Evolutionary conservation across 2,797 vertebrate genomes (phyloP).

Genomic region (Pelodytes ibericus): DNA sequence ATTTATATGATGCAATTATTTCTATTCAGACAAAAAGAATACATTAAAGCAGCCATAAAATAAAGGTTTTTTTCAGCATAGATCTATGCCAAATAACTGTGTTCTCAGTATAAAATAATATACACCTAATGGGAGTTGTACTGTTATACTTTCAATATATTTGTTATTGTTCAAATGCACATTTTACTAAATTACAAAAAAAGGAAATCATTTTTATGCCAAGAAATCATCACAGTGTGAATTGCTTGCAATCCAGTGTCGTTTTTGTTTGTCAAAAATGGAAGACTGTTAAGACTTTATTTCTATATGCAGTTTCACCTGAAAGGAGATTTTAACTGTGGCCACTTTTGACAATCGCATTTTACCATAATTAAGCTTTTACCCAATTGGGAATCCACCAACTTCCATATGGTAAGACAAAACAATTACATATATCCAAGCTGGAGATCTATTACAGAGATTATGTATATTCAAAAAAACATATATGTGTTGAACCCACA

Average conservation of each 20-base stretch:
- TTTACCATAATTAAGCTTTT: too few species aligned
- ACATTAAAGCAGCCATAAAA: constrained; percentile 56
- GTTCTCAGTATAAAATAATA: constrained; percentile 39
- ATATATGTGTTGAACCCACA: too few species aligned
- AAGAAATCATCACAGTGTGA: constrained; percentile 14
- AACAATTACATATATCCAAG: too few species aligned
- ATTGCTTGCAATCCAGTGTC: neutral
- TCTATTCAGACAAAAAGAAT: constrained; percentile 60
- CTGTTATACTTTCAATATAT: constrained; percentile 18
- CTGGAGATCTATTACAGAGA: too few species aligned
- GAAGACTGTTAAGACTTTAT: too few species aligned
- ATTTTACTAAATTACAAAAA: constrained; percentile 1
- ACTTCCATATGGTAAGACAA: too few species aligned
- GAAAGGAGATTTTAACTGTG: too few species aligned
- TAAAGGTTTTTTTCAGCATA: constrained; percentile 45
- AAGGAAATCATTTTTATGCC: neutral
- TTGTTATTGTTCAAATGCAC: constrained; percentile 31
- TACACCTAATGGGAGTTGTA: constrained; percentile 42
- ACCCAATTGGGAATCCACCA: too few species aligned
- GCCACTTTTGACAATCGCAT: too few species aligned
- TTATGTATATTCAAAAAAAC: too few species aligned
- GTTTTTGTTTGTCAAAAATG: neutral
- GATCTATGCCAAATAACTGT: constrained; percentile 34
- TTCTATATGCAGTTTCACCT: too few species aligned
- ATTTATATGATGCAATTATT: constrained; percentile 60